Evolutionary conservation across 1,140 invertebrate species (phyloP), one percentile per base, ranked within the genome.

Genomic region (Achroia grisella): DNA sequence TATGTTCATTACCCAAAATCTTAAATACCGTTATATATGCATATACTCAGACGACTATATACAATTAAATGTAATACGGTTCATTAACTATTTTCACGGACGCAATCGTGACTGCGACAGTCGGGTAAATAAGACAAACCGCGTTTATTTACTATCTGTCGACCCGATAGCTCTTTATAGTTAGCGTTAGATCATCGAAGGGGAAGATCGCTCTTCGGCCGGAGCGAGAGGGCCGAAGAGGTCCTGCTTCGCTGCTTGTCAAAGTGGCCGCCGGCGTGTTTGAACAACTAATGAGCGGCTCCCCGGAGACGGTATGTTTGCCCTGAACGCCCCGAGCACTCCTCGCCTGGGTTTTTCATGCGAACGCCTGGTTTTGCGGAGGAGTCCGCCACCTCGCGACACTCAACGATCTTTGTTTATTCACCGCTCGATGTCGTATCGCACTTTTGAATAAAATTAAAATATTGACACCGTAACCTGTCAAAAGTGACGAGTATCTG

Each of bases 201-300:
- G 73, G 73, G 73, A 80, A 70, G 62, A 71, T 63, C 51, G 62
- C 49, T n/a, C n/a, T 23, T 23, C 17, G 17, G 17, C 17, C 17
- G 17, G 17, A 23, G 17, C 17, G 17, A 23, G 17, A 23, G 51
- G 39, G 52, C 43, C 48, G 43, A 45, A 49, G 64, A 58, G 62
- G 67, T 64, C 62, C 63, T 65, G 60, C 35, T 49, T 43, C 56
- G 56, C 44, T 52, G 71, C 71, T 71, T 77, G 73, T 81, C 77
- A 78, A 77, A 74, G 71, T 65, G 69, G 74, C 79, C 77, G 74
- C 73, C 74, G 71, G 77, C 61, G 52, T 83, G 73, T 83, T 83
- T 77, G 74, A 62, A 69, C 74, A 72, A 77, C 64, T 77, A 77
- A 77, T 77, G 74, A 74, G 71, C 64, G 74, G 64, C 40, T 65